Evolutionary conservation across 2,113 vertebrate species (phyloP), one percentile per base, ranked within the genome.

Genomic region (Tenrec ecaudatus): DNA sequence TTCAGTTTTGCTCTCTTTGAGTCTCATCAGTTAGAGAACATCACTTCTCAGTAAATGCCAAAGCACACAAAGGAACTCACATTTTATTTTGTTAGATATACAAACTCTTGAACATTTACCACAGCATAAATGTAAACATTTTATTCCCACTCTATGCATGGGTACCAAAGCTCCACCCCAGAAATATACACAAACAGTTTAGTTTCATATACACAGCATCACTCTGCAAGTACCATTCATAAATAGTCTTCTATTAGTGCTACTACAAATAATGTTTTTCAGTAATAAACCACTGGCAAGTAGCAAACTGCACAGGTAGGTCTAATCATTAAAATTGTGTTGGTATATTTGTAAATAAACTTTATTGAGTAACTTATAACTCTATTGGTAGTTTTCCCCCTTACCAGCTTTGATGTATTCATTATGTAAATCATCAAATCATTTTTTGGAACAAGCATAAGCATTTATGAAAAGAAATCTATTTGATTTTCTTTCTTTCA

Each of bases 221-320:
- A 88, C 76, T 60, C 25, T 69, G 75, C 17, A 94, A 86, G 31
- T 75, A 91, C 64, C 83, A 75, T 86, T 96, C 57, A 57, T 92
- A 93, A 96, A 91, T 83, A 82, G 82, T 53, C 25, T 90, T 95
- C 58, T 89, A 89, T 95, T 95, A 86, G 90, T 95, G 62, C 27
- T 66, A 81, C 53, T 1, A 16, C 87, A 84, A 8, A 58, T 31
- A 16, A 36, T 75, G 53, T 31, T 76, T 62, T 86, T 92, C 90
- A 64, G 84, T 5, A 86, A 16, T 77, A 82, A 93, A 73, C 93
- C 91, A 91, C 71, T 62, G 95, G 53, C n/a, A 96, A 96, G 89
- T 33, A 88, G 4, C 22, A 62, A 22, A 20, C 60, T 23, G 22
- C 60, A 62, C 60, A 6, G 60, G 60, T 62, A 62, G 60, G 60